Evolutionary conservation across 2,797 vertebrate species (phyloP).

Genomic region (Galaxias olidus): DNA sequence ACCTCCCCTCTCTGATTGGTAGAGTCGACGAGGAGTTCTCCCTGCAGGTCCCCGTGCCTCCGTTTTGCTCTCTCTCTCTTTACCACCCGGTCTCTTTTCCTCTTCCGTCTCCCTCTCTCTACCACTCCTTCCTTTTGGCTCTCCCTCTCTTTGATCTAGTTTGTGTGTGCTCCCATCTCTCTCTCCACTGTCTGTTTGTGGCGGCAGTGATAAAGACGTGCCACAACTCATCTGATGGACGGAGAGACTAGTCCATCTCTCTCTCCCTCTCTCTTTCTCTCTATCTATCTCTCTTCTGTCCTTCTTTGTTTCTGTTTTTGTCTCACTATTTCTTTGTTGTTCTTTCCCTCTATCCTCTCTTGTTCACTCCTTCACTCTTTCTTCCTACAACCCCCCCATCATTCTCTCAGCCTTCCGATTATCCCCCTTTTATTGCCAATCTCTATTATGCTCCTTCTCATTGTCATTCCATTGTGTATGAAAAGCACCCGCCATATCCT

Average conservation of each 20-base stretch:
- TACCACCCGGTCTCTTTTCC: constrained; percentile 61
- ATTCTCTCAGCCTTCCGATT: neutral
- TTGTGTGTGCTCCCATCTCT: constrained; percentile 53
- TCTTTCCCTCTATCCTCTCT: constrained; percentile 5
- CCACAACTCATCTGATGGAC: constrained; percentile 57
- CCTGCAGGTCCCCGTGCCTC: constrained; percentile 50
- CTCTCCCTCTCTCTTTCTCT: constrained; percentile 14
- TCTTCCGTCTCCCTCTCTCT: constrained; percentile 45
- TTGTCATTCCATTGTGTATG: constrained; percentile 72
- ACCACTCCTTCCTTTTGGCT: no score
- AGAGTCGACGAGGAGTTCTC: constrained; percentile 61
- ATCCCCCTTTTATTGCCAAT: neutral
- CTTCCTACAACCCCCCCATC: constrained; percentile 4
- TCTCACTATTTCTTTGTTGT: constrained; percentile 14
- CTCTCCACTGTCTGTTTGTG: constrained; percentile 57
- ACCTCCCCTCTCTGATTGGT: constrained; percentile 71
- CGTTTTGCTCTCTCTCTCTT: constrained; percentile 19
- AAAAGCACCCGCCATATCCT: constrained; percentile 2
- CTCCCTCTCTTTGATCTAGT: no score
- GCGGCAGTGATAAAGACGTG: constrained; percentile 42
- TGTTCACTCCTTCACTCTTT: constrained; percentile 26
- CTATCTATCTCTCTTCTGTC: constrained; percentile 19
- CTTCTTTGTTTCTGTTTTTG: constrained; percentile 18
- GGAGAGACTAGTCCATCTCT: constrained; percentile 51
- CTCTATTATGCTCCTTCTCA: constrained; percentile 23